Evolutionary conservation across 2,113 vertebrate genomes (phyloP).

Genomic region (Serranochromis macrocephalus): DNA sequence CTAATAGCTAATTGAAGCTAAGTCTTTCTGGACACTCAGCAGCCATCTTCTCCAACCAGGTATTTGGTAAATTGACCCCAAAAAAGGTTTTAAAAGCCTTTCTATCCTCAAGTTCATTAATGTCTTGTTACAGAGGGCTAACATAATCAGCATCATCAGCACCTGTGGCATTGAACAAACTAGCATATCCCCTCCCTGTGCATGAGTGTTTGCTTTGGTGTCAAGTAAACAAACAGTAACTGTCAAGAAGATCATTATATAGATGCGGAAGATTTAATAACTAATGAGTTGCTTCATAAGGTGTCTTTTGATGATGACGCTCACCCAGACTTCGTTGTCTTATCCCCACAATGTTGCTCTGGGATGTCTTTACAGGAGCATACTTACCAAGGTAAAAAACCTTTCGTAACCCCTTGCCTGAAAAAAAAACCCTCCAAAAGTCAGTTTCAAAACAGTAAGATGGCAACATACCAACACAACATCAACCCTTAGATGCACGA

Average conservation of each 20-base stretch:
- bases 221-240: background rate
- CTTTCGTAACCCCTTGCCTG: background rate
- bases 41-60: background rate
- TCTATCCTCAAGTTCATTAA: background rate
- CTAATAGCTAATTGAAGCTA: background rate
- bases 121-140: background rate
- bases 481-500: background rate
- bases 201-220: background rate
- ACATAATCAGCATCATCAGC: background rate
- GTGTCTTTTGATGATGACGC: background rate
- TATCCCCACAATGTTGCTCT: background rate
- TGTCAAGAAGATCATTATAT: background rate
- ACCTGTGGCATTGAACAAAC: background rate
- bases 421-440: rapidly evolving
- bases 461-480: background rate
- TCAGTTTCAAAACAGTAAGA: background rate
- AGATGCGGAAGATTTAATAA: background rate
- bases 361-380: background rate
- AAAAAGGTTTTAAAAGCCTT: background rate
- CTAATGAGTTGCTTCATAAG: background rate
- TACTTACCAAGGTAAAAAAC: background rate
- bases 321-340: background rate
- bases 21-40: background rate
- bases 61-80: background rate
- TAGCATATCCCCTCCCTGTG: background rate